Evolutionary conservation across 2,113 vertebrate genomes (phyloP).

Genomic region (Myotis brandtii): DNA sequence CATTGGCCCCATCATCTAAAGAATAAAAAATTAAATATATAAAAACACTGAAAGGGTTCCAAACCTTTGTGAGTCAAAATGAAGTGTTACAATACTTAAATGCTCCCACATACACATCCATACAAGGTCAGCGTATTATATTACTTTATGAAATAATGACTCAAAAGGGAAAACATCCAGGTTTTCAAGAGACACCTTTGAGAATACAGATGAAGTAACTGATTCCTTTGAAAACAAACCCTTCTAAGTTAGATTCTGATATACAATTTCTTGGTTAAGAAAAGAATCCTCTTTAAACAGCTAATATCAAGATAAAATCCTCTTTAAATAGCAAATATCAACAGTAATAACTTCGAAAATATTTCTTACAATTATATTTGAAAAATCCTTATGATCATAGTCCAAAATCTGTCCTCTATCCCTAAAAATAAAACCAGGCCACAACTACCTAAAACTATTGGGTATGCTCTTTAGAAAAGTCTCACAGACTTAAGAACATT

Average conservation of each 20-base stretch:
- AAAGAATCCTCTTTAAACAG: not conserved
- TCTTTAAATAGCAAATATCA: not conserved
- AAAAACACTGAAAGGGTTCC: not conserved
- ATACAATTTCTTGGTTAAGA: not conserved
- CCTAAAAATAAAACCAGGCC: not conserved
- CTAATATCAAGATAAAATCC: not conserved
- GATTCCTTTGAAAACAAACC: not conserved
- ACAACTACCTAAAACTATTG: not conserved
- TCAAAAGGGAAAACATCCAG: not conserved
- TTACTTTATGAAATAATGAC: not conserved
- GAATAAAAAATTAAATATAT: slow-evolving; percentile 19
- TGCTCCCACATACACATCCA: not conserved
- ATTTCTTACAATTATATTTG: not conserved
- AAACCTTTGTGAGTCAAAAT: not conserved
- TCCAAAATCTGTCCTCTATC: not conserved
- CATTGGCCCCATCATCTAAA: slow-evolving; percentile 91
- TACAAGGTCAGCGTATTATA: not conserved
- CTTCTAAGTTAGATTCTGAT: slow-evolving; percentile 32
- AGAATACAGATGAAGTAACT: not conserved
- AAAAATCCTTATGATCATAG: not conserved
- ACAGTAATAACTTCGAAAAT: not conserved
- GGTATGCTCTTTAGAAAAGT: not conserved
- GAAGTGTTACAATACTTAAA: not conserved
- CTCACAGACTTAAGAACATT: not conserved
- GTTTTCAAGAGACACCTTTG: not conserved